phyloP scores from a whole-genome alignment of 2,888 invertebrate genomes.

The Cartodere bifasciata region DNA sequence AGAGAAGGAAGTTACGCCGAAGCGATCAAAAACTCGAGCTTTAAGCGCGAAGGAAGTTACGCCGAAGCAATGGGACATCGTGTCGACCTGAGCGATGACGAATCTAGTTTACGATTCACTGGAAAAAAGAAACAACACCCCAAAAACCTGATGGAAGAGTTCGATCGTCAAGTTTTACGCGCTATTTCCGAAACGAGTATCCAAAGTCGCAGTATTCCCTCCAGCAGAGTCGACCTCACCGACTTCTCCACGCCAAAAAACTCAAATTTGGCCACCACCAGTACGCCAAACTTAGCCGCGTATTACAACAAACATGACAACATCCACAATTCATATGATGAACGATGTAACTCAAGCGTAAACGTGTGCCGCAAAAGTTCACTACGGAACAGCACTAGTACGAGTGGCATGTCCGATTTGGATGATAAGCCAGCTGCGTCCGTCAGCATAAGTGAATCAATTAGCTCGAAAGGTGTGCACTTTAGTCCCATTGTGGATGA shows the following conservation, averaged over 20 bases:
- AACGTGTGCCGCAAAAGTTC: constrained; percentile 45
- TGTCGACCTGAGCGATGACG: constrained; percentile 36
- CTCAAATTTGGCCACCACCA: constrained; percentile 28
- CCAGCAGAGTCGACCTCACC: constrained; percentile 8
- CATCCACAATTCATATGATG: constrained; percentile 16
- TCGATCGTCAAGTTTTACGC: constrained; percentile 30
- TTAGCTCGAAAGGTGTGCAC: constrained; percentile 47
- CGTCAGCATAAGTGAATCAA: constrained; percentile 23
- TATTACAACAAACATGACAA: constrained; percentile 16
- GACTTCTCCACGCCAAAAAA: constrained; percentile 17
- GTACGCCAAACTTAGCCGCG: constrained; percentile 47
- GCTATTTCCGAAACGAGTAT: constrained; percentile 34
- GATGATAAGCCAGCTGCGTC: constrained; percentile 27
- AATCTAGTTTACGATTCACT: constrained; percentile 42
- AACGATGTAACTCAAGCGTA: constrained; percentile 40
- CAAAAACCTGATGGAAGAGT: constrained; percentile 27
- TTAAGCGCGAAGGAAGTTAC: constrained; percentile 32
- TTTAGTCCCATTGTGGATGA: constrained; percentile 71
- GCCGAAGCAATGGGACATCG: constrained; percentile 32
- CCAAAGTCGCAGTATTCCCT: constrained; percentile 21
- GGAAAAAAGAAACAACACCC: constrained; percentile 22
- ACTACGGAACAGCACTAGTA: constrained; percentile 29
- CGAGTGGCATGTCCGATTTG: constrained; percentile 29
- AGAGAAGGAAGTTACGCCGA: constrained; percentile 27
- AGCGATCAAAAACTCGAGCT: constrained; percentile 17